A percentile compares a stretch with the other conserved stretches of the same genome.
Conservation (phyloP, 2,888 invertebrate genomes). For the Stegophylla sp. region DNA sequence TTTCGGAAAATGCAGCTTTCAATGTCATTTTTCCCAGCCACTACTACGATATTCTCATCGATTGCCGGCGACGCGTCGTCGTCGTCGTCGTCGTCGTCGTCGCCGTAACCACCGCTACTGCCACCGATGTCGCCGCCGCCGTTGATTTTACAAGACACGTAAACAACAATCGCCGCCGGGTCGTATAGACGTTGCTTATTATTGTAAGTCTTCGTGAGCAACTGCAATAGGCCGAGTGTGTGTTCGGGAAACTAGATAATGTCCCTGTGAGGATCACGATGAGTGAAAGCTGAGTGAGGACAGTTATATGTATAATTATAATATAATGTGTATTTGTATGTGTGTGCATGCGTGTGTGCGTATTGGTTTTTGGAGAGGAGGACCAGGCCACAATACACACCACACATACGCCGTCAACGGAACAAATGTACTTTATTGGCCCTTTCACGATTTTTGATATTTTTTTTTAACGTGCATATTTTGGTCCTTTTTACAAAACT, state of each 20-base stretch:
- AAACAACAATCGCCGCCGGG: background rate
- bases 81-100: background rate
- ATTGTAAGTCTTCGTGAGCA: background rate
- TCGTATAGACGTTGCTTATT: conserved; percentile 35
- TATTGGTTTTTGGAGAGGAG: background rate
- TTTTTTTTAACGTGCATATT: too few relatives aligned
- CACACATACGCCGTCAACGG: background rate
- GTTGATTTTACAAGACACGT: conserved; percentile 25
- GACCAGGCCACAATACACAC: too few relatives aligned
- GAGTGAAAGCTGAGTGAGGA: background rate
- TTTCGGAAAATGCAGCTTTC: conserved; percentile 49
- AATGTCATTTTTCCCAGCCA: conserved; percentile 39
- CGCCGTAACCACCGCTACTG: background rate
- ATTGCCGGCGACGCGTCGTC: conserved; percentile 17
- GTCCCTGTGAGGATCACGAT: background rate
- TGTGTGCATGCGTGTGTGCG: too few relatives aligned
- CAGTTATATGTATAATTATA: background rate
- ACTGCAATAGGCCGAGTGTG: background rate
- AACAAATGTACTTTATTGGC: too few relatives aligned
- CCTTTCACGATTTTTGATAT: too few relatives aligned
- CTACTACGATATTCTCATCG: conserved; percentile 25
- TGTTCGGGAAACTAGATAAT: conserved; percentile 11
- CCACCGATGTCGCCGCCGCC: background rate
- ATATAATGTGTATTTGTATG: background rate
- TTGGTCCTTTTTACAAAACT: too few relatives aligned